Percentiles rank a stretch among this genome's conserved stretches.
Conservation (phyloP, 2,888 invertebrate species). For the Oscheius sp. region DNA sequence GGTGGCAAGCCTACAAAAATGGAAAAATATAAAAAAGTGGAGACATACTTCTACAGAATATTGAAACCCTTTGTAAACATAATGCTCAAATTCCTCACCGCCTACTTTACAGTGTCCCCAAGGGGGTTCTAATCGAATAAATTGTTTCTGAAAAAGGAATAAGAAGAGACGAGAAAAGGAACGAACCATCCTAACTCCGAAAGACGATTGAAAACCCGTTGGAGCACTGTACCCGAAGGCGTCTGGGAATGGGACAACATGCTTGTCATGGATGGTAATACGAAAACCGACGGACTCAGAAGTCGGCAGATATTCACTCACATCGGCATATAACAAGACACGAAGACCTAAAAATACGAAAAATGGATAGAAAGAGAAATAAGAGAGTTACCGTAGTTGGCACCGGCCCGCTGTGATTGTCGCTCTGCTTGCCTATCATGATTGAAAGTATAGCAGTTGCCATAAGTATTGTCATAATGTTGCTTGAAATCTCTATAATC, state of each 20-base stretch:
- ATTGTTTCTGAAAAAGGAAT: constrained; percentile 65
- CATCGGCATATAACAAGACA: constrained; percentile 70
- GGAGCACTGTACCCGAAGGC: constrained; percentile 73
- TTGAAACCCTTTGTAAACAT: constrained; percentile 69
- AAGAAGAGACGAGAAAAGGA: not conserved
- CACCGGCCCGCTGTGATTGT: constrained; percentile 70
- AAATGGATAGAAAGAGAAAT: not conserved
- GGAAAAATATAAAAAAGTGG: not conserved
- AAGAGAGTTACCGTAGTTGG: constrained; percentile 67
- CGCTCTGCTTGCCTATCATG: constrained; percentile 67
- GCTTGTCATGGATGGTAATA: constrained; percentile 72
- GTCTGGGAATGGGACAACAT: constrained; percentile 72
- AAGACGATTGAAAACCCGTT: constrained; percentile 72
- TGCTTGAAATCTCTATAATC: constrained; percentile 65
- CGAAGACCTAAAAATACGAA: constrained; percentile 60
- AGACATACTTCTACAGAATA: constrained; percentile 66
- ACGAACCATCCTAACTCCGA: constrained; percentile 71
- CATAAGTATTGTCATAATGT: constrained; percentile 71
- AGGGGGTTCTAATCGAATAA: constrained; percentile 67
- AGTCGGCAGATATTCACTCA: constrained; percentile 71
- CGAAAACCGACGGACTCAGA: constrained; percentile 72
- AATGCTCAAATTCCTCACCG: constrained; percentile 62
- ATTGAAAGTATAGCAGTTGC: constrained; percentile 72
- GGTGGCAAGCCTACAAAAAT: constrained; percentile 62
- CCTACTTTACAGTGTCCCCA: constrained; percentile 68